Base-by-base conservation (phyloP, 2,797 vertebrate genomes). In the Sebastes diaconus region DNA sequence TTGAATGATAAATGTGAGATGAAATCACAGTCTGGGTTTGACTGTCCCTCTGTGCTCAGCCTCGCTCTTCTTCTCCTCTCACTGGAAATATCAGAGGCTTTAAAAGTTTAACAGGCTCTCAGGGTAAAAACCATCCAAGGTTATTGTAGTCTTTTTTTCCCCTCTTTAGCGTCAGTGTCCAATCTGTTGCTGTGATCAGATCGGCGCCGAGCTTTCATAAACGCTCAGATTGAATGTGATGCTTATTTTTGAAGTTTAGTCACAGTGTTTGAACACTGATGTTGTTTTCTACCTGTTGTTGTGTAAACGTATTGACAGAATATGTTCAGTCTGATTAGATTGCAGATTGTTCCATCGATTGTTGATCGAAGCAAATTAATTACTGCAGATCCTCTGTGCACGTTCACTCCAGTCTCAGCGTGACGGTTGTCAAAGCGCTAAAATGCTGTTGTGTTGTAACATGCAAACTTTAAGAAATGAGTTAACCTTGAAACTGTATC, bases 41-140 rank as follows among this genome's bases (percentile, higher is more conserved):
- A 68, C 80, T 8, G 72, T 77, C 75, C 75, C 73, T 77, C 77
- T 77, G 88, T 22, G 75, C 77, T 67, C 59, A 2, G 42, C 46
- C 16, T 59, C 10, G 8, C 68, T 75, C 68, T 12, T 71, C 59
- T 18, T 42, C 67, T 71, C 30, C 65, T 79, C 73, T 12, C 8
- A 32, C 10, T 69, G 74, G 76, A 77, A 79, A 84, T 55, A 86
- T 81, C 79, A 68, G 22, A 81, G 69, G 73, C 55, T 81, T 74
- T 80, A 73, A 77, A 84, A 73, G 71, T 81, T 87, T 64, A 75
- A 85, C 75, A 2, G 72, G 72, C 68, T 83, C 66, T 73, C 67
- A 0, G 69, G 58, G 32, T 42, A 75, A 88, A 84, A 42, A 39
- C 36, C 59, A 66, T 55, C 67, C 75, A 72, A 75, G 86, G 81